These are phyloP conservation scores for Dicyrtomina minuta DNA, from an alignment of 2,888 invertebrate species.

Conservation along the genomic window DNA sequence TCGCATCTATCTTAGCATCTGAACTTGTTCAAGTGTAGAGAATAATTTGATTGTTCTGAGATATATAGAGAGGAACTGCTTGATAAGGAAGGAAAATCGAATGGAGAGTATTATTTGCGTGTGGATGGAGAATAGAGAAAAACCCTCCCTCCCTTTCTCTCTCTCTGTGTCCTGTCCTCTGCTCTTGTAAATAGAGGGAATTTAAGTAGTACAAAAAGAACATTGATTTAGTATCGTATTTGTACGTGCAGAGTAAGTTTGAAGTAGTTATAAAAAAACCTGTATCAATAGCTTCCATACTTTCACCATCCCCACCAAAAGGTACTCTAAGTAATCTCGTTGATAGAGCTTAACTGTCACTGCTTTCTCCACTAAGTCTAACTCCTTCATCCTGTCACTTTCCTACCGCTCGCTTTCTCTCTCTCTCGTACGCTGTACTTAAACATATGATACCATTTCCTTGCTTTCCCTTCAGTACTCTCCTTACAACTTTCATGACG, in stretches of 20 bases:
- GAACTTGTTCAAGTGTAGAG: too few species aligned
- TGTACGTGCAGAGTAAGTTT: not conserved
- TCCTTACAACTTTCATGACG: too few species aligned
- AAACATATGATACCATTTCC: not conserved
- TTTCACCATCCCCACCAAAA: slow-evolving; percentile 11
- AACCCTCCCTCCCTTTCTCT: too few species aligned
- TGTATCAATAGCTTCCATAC: slow-evolving; percentile 3
- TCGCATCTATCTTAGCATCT: too few species aligned
- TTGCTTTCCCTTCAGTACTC: not conserved
- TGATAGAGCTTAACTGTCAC: slow-evolving; percentile 29
- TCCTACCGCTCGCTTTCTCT: slow-evolving; percentile 33
- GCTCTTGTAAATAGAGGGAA: not conserved
- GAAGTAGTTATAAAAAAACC: not conserved
- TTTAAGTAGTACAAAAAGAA: slow-evolving; percentile 8
- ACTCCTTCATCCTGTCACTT: slow-evolving; percentile 28
- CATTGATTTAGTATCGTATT: slow-evolving; percentile 8
- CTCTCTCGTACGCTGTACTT: slow-evolving; percentile 18
- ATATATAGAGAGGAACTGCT: too few species aligned
- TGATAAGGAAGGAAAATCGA: too few species aligned
- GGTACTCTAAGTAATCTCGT: slow-evolving; percentile 8
- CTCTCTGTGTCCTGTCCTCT: too few species aligned
- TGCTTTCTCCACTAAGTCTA: slow-evolving; percentile 18
- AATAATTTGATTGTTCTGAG: too few species aligned
- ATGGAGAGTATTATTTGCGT: too few species aligned
- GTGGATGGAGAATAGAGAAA: too few species aligned